Evolutionary conservation across 2,888 invertebrate species (phyloP).

Genomic region (Dione vanillae): DNA sequence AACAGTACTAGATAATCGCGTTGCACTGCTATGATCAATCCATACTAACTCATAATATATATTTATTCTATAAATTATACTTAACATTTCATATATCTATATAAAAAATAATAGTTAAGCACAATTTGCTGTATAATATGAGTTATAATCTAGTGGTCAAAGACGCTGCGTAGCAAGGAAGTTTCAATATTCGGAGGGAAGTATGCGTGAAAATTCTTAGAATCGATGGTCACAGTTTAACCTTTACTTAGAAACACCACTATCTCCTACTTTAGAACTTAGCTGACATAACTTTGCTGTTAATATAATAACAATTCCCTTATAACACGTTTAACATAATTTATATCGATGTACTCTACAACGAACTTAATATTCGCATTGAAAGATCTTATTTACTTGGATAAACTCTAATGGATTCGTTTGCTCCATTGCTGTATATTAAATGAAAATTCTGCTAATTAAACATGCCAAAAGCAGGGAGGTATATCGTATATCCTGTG

Average conservation of each 20-base stretch:
- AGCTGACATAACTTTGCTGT: constrained; percentile 24
- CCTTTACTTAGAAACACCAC: constrained; percentile 28
- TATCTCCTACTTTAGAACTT: constrained; percentile 35
- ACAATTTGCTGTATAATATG: constrained; percentile 28
- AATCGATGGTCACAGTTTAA: constrained; percentile 54
- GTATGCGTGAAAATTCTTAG: constrained; percentile 63
- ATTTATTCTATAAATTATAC: neutral
- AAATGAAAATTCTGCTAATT: constrained; percentile 21
- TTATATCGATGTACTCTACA: constrained; percentile 5
- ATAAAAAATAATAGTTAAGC: neutral
- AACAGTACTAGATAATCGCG: too few relatives aligned
- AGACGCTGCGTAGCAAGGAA: constrained; percentile 48
- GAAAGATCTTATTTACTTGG: constrained; percentile 16
- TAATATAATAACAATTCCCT: constrained; percentile 8
- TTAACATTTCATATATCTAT: too few relatives aligned
- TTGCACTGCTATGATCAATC: too few relatives aligned
- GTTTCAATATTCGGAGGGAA: constrained; percentile 57
- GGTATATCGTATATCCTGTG: constrained; percentile 12
- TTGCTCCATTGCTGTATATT: constrained; percentile 11
- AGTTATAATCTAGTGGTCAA: constrained; percentile 40
- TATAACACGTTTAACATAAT: constrained; percentile 1
- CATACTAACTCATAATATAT: neutral
- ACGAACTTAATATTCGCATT: constrained; percentile 8
- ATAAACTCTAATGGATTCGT: constrained; percentile 23
- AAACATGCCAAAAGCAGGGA: constrained; percentile 18